Conservation (phyloP, 1,140 invertebrate genomes). For the Lysiphlebus fabarum region DNA sequence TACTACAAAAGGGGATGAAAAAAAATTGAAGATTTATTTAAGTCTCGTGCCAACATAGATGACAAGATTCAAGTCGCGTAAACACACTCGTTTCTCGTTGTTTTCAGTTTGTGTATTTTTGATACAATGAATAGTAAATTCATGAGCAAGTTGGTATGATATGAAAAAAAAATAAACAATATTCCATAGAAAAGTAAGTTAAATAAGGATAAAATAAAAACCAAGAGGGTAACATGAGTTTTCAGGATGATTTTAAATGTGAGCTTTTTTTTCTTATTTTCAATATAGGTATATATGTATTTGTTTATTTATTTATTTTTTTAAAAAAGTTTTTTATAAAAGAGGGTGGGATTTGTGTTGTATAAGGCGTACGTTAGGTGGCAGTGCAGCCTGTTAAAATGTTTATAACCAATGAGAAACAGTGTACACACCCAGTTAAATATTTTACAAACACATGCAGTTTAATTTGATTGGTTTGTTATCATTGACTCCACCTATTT, state of each 20-base stretch:
- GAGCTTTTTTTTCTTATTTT: too few species aligned
- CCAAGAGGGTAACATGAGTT: slow-evolving; percentile 11
- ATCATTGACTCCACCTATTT: slow-evolving; percentile 10
- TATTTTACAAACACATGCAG: too few species aligned
- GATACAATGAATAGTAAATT: slow-evolving; percentile 17
- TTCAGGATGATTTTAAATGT: too few species aligned
- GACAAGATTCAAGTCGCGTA: slow-evolving; percentile 56
- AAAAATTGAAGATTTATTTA: slow-evolving; percentile 51
- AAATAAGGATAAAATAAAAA: slow-evolving; percentile 15
- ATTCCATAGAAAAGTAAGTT: neutral
- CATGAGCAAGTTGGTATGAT: slow-evolving; percentile 2
- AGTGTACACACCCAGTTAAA: too few species aligned
- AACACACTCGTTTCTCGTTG: slow-evolving; percentile 53
- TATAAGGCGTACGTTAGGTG: too few species aligned
- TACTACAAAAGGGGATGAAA: slow-evolving; percentile 22
- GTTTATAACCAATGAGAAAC: too few species aligned
- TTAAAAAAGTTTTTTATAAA: too few species aligned
- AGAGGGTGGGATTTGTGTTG: too few species aligned
- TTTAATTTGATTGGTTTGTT: too few species aligned
- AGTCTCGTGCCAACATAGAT: slow-evolving; percentile 48
- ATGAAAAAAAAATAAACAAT: slow-evolving; percentile 7
- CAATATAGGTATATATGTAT: too few species aligned
- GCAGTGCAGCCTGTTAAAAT: too few species aligned
- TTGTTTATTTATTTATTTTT: too few species aligned
- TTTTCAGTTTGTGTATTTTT: slow-evolving; percentile 35